Conservation (phyloP, 2,113 vertebrate species). For the Dipodomys merriami region DNA sequence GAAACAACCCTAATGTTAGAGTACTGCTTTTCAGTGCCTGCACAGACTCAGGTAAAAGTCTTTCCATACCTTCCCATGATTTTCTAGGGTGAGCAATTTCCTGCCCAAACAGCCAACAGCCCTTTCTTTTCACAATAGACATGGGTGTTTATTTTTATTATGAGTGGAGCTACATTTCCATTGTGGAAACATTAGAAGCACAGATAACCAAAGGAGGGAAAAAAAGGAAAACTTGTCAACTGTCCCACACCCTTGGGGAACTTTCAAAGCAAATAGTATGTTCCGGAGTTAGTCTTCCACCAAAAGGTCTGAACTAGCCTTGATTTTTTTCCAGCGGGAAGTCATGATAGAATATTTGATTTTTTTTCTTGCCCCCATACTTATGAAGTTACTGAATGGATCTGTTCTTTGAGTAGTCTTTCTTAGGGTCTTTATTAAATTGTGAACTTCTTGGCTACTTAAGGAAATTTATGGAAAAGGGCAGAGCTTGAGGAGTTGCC, state of each 20-base stretch:
- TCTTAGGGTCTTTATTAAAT: conserved; percentile 44
- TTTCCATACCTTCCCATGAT: accelerated
- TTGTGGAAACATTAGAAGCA: conserved; percentile 30
- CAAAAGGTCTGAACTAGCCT: background rate
- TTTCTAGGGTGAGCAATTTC: background rate
- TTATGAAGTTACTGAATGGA: conserved; percentile 33
- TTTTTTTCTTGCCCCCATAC: background rate
- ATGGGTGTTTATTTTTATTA: conserved; percentile 40
- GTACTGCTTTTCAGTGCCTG: background rate
- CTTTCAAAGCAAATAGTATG: background rate
- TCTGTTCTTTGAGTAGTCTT: conserved; percentile 48
- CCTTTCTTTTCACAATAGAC: background rate
- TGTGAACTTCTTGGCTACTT: conserved; percentile 9
- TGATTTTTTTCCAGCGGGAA: conserved; percentile 60
- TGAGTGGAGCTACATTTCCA: background rate
- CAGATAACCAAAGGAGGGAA: conserved; percentile 18
- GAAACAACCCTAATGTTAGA: background rate
- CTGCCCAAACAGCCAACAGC: background rate
- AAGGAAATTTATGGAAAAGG: conserved; percentile 2
- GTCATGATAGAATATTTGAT: background rate
- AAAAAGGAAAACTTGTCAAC: background rate
- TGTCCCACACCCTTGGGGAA: background rate
- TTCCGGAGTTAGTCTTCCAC: background rate
- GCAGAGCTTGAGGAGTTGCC: conserved; percentile 6
- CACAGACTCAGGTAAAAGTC: background rate